Base-by-base conservation (phyloP, 2,797 vertebrate species). In the Phataginus tricuspis region DNA sequence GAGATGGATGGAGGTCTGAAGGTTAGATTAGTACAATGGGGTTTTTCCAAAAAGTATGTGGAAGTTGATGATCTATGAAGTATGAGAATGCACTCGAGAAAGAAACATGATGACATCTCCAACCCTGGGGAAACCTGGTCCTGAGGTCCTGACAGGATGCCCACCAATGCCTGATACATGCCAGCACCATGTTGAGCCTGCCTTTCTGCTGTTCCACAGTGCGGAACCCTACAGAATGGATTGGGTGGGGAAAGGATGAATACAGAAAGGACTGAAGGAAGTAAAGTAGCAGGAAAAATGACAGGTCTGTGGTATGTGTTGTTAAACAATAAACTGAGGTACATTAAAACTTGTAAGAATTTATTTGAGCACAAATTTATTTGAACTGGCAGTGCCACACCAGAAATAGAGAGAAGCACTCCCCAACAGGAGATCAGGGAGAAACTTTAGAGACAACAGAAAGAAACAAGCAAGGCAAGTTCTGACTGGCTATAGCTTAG, bases 61-160 rank as follows among this genome's bases (percentile, higher is more conserved):
- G 72, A 96, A 90, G 0, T 0, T 45, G 74, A 49, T 93, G 71
- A 96, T 71, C 84, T 97, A 68, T 88, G 61, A 97, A 96, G 55
- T 21, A 74, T 92, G 39, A 77, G 57, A 94, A 94, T 74, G 64
- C 92, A 1, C 55, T 86, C 12, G 15, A 97, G 79, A 97, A 98
- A 98, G 89, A 63, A 95, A 90, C 93, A 51, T 72, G 88, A 77
- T 0, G 0, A 97, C 57, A 15, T 97, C 94, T 97, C 71, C 19
- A 72, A 64, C 91, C 71, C 42, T 51, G 83, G 49, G 79, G 64
- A 96, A 97, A 96, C 42, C 55, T 94, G 39, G 92, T 96, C 75
- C 19, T 91, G 57, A 85, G 21, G 27, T 27, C 86, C 37, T 91
- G 53, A 71, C 25, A 39, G 15, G 59, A 94, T 12, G 5, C 31